Base-by-base conservation (phyloP, 2,888 invertebrate genomes). In the Chrysina gloriosa region DNA sequence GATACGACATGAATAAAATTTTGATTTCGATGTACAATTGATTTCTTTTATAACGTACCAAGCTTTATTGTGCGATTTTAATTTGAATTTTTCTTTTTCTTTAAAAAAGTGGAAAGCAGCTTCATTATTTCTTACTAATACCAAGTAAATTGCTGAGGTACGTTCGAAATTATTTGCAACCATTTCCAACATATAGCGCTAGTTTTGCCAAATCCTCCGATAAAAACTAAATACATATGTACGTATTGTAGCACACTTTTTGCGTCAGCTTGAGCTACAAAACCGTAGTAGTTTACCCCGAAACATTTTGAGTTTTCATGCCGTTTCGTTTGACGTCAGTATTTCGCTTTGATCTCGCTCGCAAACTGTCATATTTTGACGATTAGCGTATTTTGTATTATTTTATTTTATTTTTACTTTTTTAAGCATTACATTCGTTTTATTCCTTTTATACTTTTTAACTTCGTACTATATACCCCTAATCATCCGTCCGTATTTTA, bases 71-170 rank as follows among this genome's bases (percentile, higher is more conserved):
- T 9, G 9, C 5, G 2, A 31, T 52, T 31, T 27, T 52, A 52
- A 52, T 31, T 23, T 29, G 4, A 31, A 9, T 7, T 2, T 52
- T 52, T 52, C 19, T 52, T 31, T 52, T 52, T 48, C 21, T 45
- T 19, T 3, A 7, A 31, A 31, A 52, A 52, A 52, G 52, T 16
- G 52, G 52, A 31, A 52, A 3, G 52, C 52, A 52, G 52, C 52
- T 52, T 52, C 52, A 52, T 31, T 36, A 56, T 56, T 56, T 56
- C 36, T 56, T 39, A n/a, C 29, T 56, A 29, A 36, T 56, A 36
- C 56, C 34, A 23, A 56, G 25, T 19, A 56, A 39, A 36, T 23
- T 56, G 23, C 11, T 56, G 23, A 56, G 56, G 56, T 56, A 56
- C 9, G 52, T 52, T 21, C 21, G 19, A 31, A 1, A 14, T 45